phyloP scores from a whole-genome alignment of 2,113 vertebrate species.

The Columba janthina region DNA sequence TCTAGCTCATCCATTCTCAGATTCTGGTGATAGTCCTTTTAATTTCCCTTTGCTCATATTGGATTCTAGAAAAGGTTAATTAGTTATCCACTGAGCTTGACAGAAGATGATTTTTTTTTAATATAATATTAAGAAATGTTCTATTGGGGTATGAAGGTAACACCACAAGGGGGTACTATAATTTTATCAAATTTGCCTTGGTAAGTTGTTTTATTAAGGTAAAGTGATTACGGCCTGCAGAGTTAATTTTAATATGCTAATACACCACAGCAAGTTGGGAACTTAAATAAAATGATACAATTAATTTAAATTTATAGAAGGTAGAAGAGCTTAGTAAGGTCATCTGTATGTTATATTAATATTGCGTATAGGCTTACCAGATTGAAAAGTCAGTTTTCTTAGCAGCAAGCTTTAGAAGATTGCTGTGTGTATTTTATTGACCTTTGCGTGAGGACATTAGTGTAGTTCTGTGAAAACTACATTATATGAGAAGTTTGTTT shows the following conservation, averaged over 20 bases:
- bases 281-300: slow-evolving; percentile 74
- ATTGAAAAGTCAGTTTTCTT: slow-evolving; percentile 55
- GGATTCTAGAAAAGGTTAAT: slow-evolving; percentile 75
- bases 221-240: slow-evolving; percentile 74
- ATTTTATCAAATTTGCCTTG: slow-evolving; percentile 77
- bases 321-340: slow-evolving; percentile 70
- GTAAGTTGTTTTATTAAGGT: slow-evolving; percentile 73
- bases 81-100: slow-evolving; percentile 61
- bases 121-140: slow-evolving; percentile 53
- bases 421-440: slow-evolving; percentile 31
- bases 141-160: slow-evolving; percentile 73
- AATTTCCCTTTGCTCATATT: slow-evolving; percentile 62
- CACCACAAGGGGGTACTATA: slow-evolving; percentile 75
- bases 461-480: neutral
- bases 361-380: slow-evolving; percentile 18
- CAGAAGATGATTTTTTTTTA: slow-evolving; percentile 53
- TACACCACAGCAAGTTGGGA: slow-evolving; percentile 72
- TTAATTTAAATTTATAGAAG: slow-evolving; percentile 74
- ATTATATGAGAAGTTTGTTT: neutral
- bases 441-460: slow-evolving; percentile 43
- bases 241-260: slow-evolving; percentile 82
- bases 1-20: slow-evolving; percentile 4
- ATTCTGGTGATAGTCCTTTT: slow-evolving; percentile 14
- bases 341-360: slow-evolving; percentile 66
- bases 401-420: slow-evolving; percentile 23